Evolutionary conservation across 2,888 invertebrate genomes (phyloP).

Genomic region (Meta bourneti): DNA sequence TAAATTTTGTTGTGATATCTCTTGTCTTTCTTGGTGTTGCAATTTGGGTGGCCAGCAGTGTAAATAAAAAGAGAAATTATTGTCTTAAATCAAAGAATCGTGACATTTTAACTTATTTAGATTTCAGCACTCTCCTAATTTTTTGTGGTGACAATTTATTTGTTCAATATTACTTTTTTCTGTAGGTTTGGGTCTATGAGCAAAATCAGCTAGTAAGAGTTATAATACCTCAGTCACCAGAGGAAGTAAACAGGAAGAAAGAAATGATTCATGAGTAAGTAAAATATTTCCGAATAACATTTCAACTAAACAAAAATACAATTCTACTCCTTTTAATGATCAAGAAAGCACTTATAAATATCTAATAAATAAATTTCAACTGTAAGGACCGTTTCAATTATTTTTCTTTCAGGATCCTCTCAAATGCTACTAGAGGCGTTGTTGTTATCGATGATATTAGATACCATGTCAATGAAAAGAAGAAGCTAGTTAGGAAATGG

Average conservation of each 20-base stretch:
- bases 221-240: conserved; percentile 90
- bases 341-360: not conserved
- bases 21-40: too few relatives aligned
- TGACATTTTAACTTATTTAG: too few relatives aligned
- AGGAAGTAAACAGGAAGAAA: conserved; percentile 87
- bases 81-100: too few relatives aligned
- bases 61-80: too few relatives aligned
- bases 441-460: conserved; percentile 90
- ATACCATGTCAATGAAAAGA: conserved; percentile 83
- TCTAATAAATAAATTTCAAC: not conserved
- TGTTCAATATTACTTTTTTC: not conserved
- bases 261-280: conserved; percentile 85
- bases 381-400: not conserved
- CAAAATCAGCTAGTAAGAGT: conserved; percentile 90
- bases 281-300: not conserved
- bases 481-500: conserved; percentile 73
- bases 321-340: not conserved
- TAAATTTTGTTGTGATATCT: too few relatives aligned
- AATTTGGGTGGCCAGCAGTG: too few relatives aligned
- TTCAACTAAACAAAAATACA: not conserved
- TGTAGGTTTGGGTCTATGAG: conserved; percentile 93
- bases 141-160: not conserved
- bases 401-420: conserved; percentile 81
- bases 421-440: conserved; percentile 88
- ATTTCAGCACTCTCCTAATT: too few relatives aligned